Evolutionary conservation across 1,140 invertebrate genomes (phyloP).

Genomic region (Globodera rostochiensis): DNA sequence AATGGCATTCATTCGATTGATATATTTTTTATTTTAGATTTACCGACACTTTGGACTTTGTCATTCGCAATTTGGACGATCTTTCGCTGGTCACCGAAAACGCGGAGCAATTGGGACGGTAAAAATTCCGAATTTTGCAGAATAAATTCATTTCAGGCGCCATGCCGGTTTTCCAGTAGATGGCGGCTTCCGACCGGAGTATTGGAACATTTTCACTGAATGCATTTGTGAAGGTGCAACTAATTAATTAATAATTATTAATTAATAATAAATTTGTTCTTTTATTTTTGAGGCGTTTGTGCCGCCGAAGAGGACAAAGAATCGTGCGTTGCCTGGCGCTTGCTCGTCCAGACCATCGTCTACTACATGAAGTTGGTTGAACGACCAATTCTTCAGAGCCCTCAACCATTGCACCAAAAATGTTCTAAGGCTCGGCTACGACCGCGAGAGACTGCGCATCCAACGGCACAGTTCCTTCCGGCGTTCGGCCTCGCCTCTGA

Average conservation of each 20-base stretch:
- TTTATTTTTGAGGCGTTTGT: conserved; percentile 1
- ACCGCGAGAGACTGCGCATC: conserved; percentile 42
- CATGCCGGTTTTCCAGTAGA: conserved; percentile 42
- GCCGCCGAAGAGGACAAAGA: conserved; percentile 44
- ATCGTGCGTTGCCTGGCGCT: conserved; percentile 50
- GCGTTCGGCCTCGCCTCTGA: conserved; percentile 13
- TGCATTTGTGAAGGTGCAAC: conserved; percentile 44
- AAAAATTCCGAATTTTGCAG: not conserved
- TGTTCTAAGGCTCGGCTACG: conserved; percentile 43
- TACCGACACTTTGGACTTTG: conserved; percentile 53
- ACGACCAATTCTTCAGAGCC: not conserved
- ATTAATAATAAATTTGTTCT: no score
- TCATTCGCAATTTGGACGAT: conserved; percentile 52
- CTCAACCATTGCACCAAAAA: conserved; percentile 5
- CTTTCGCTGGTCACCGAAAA: conserved; percentile 55
- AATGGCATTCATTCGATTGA: not conserved
- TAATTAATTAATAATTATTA: not conserved
- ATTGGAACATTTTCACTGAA: conserved; percentile 54
- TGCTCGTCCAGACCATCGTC: conserved; percentile 48
- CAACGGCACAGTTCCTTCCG: conserved; percentile 32
- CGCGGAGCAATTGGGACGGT: conserved; percentile 52
- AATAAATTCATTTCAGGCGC: conserved; percentile 32
- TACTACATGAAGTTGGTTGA: conserved; percentile 48
- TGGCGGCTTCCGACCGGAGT: conserved; percentile 48
- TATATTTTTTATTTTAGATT: conserved; percentile 19